Conservation (phyloP, 53 echinoderm and acorn worm genomes). For the Holothuria leucospilota region DNA sequence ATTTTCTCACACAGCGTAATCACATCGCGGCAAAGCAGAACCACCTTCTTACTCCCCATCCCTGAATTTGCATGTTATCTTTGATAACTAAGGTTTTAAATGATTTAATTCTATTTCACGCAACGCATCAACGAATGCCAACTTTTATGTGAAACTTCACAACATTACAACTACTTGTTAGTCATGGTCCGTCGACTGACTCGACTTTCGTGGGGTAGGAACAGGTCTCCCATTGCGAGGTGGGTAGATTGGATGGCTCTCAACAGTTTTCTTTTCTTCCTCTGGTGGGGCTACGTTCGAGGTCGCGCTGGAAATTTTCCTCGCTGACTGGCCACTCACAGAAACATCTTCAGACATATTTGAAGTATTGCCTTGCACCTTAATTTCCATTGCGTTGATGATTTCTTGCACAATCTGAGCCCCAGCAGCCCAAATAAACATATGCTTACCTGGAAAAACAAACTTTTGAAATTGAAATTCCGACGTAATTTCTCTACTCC, state of each 20-base stretch:
- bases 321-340: neutral
- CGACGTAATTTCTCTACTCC: slow-evolving; percentile 76
- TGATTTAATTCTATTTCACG: too few relatives aligned
- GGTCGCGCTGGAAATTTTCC: neutral
- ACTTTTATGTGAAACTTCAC: too few relatives aligned
- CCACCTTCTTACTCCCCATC: too few relatives aligned
- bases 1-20: too few relatives aligned
- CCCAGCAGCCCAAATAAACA: slow-evolving; percentile 81
- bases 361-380: neutral
- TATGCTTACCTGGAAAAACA: slow-evolving; percentile 84
- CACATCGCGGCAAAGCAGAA: too few relatives aligned
- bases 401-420: slow-evolving; percentile 81
- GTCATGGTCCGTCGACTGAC: slow-evolving; percentile 4
- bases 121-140: too few relatives aligned
- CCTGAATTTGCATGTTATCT: too few relatives aligned
- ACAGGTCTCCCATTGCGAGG: slow-evolving; percentile 19
- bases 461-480: slow-evolving; percentile 85
- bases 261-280: neutral
- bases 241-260: neutral
- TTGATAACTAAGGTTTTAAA: too few relatives aligned
- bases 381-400: slow-evolving; percentile 52
- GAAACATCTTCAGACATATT: neutral
- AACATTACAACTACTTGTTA: too few relatives aligned
- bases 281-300: neutral
- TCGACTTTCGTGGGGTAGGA: slow-evolving; percentile 28